Conservation (phyloP, 2,797 vertebrate genomes). For the Meda fulgida region DNA sequence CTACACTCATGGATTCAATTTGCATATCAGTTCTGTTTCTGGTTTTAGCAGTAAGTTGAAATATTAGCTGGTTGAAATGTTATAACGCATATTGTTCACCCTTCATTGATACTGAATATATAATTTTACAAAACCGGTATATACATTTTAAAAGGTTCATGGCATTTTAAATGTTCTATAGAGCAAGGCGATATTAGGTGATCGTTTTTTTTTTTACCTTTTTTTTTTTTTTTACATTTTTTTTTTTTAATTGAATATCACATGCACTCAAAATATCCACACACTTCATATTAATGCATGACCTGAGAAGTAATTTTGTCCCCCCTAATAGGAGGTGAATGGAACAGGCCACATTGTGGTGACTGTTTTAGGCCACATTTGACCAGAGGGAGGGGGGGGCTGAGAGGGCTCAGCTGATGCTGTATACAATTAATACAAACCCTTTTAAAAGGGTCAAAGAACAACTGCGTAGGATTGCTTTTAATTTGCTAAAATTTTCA, state of each 20-base stretch:
- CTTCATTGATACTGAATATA: neutral
- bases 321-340: neutral
- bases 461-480: conserved; percentile 20
- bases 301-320: neutral
- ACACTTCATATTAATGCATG: neutral
- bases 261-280: neutral
- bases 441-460: neutral
- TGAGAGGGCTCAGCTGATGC: neutral
- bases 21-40: conserved; percentile 42
- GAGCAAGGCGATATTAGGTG: neutral
- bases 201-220: neutral
- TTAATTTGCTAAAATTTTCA: conserved; percentile 52
- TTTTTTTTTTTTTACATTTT: neutral
- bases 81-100: neutral
- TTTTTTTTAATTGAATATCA: neutral
- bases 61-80: neutral
- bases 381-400: no score
- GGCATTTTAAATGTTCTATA: neutral
- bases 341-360: conserved; percentile 11
- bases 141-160: conserved; percentile 13
- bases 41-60: conserved; percentile 4
- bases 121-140: no score
- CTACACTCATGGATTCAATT: conserved; percentile 42
- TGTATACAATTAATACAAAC: neutral
- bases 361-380: neutral